Percentiles rank a stretch among this genome's conserved stretches.
phyloP scores from a whole-genome alignment of 2,113 vertebrate genomes.

The Sylvia atricapilla region DNA sequence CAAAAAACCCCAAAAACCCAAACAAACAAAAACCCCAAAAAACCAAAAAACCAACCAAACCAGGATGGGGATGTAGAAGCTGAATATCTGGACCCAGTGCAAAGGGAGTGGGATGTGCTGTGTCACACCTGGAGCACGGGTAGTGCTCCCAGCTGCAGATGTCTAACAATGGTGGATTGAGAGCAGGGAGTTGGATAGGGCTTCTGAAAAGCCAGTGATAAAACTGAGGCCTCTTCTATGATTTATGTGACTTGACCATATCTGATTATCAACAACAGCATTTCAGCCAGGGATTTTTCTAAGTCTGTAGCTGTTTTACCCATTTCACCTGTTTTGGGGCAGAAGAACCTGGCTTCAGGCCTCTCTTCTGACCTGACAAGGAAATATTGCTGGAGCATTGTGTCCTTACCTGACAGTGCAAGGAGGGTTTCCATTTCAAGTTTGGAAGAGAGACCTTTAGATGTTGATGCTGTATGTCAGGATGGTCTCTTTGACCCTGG shows the following conservation, averaged over 20 bases:
- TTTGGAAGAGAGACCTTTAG: background rate
- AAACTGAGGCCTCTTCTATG: background rate
- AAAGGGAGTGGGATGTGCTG: background rate
- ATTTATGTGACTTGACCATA: background rate
- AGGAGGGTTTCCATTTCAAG: background rate
- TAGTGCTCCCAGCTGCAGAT: background rate
- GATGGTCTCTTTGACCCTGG: background rate
- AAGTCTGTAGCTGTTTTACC: background rate
- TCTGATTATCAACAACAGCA: background rate
- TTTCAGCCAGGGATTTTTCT: background rate
- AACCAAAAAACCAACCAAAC: too few relatives aligned
- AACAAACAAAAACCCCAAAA: background rate
- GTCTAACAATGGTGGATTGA: background rate
- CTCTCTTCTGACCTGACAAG: background rate
- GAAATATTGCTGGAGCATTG: accelerated
- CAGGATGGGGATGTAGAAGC: background rate
- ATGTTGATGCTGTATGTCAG: background rate
- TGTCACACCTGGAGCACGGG: background rate
- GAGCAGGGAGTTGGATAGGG: background rate
- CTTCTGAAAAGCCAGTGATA: background rate
- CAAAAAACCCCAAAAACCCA: too few relatives aligned
- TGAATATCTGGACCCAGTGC: background rate
- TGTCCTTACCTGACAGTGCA: conserved; percentile 33
- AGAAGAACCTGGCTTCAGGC: background rate
- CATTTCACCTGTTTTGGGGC: background rate